phyloP scores from a whole-genome alignment of 2,888 invertebrate species.

The Gryllus longicercus region DNA sequence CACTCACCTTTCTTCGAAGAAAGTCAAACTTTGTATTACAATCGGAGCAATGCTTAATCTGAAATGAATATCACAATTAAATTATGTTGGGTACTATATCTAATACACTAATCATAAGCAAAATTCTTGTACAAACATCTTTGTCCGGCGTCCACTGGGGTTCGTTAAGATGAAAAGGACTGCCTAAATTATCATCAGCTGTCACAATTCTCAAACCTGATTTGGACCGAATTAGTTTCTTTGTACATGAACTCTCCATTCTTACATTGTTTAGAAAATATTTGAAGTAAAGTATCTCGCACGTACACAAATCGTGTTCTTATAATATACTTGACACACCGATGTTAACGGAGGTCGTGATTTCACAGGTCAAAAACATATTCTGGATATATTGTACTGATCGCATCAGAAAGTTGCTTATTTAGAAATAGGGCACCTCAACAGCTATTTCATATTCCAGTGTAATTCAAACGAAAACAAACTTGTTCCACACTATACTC shows the following conservation, averaged over 20 bases:
- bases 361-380: no score
- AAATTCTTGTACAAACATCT: neutral
- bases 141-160: slow-evolving; percentile 3
- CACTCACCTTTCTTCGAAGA: slow-evolving; percentile 2
- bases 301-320: no score
- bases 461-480: no score
- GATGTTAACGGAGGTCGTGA: no score
- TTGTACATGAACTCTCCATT: neutral
- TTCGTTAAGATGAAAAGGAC: neutral
- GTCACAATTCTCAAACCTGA: slow-evolving; percentile 3
- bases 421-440: no score
- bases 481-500: no score
- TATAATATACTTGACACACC: no score
- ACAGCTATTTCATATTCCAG: no score
- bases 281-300: no score
- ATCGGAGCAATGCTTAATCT: neutral
- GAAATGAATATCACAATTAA: neutral
- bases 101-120: neutral
- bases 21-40: slow-evolving; percentile 12
- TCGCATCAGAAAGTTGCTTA: no score
- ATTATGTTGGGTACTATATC: neutral
- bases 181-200: neutral
- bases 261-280: neutral
- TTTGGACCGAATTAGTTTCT: neutral
- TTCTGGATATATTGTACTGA: no score